A percentile compares a stretch with the other conserved stretches of the same genome.
phyloP scores from a whole-genome alignment of 2,888 invertebrate species.

The Folsomia candida region DNA sequence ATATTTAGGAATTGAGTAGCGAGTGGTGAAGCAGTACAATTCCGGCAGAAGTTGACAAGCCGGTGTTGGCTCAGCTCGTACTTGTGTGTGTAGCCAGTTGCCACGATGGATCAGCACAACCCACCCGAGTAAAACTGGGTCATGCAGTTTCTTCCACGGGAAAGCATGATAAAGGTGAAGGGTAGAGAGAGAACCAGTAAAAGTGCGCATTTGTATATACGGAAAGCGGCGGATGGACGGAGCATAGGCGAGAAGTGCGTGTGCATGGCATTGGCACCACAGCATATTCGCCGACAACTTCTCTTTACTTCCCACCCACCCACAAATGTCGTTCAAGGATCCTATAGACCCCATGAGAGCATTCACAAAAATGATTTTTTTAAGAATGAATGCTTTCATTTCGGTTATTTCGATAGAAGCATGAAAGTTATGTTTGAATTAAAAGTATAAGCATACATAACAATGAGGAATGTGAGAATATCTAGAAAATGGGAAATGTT shows the following conservation, averaged over 20 bases:
- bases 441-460: no score
- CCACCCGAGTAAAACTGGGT: conserved; percentile 4
- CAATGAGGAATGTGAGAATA: no score
- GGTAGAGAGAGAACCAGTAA: not conserved
- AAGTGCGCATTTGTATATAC: not conserved
- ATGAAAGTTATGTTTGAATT: no score
- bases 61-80: not conserved
- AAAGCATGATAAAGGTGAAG: not conserved
- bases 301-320: not conserved
- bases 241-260: no score
- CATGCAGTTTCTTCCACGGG: not conserved
- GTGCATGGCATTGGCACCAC: no score
- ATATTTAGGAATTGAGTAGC: no score
- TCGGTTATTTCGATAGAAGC: no score
- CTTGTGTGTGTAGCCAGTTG: not conserved
- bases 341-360: no score
- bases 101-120: not conserved
- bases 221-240: not conserved
- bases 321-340: no score
- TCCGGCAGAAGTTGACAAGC: conserved; percentile 2
- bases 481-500: no score
- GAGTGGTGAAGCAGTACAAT: not conserved
- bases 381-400: no score
- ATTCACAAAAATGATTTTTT: no score
- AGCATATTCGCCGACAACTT: not conserved